Conservation (phyloP, 2,113 vertebrate species). For the Indri indri region DNA sequence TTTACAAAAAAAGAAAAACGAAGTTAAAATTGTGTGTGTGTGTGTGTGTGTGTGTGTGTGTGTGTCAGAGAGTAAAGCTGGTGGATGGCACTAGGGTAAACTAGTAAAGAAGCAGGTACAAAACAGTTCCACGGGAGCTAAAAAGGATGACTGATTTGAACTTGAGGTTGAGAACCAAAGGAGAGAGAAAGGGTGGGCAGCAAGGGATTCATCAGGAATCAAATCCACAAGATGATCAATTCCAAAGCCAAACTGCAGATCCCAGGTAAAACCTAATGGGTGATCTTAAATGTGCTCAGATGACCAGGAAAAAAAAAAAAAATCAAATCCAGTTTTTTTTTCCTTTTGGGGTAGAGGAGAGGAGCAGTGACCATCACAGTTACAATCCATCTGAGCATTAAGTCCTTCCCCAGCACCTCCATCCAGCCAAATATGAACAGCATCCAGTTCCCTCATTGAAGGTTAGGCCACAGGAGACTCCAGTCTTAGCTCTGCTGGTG, state of each 20-base stretch:
- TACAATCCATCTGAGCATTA: conserved; percentile 45
- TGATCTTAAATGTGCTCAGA: conserved; percentile 58
- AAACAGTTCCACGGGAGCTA: conserved; percentile 87
- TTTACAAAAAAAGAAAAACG: conserved; percentile 83
- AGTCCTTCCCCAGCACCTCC: not conserved
- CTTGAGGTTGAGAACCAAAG: conserved; percentile 76
- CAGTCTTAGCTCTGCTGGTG: conserved; percentile 83
- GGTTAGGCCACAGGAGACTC: conserved; percentile 50
- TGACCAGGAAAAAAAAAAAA: not conserved
- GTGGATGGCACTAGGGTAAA: conserved; percentile 87
- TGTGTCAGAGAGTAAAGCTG: conserved; percentile 83
- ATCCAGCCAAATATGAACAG: conserved; percentile 26
- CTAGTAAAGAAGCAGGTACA: conserved; percentile 88
- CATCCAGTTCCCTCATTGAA: conserved; percentile 54
- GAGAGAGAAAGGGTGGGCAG: conserved; percentile 58
- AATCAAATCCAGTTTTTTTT: conserved; percentile 58
- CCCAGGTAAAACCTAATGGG: conserved; percentile 55
- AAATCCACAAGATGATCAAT: conserved; percentile 36
- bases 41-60: conserved; percentile 70
- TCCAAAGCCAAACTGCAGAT: conserved; percentile 56
- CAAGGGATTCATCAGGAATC: conserved; percentile 49
- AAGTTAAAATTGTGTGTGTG: conserved; percentile 86
- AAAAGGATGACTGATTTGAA: conserved; percentile 84
- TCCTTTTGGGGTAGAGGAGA: not conserved
- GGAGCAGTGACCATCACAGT: conserved; percentile 58